Evolutionary conservation across 2,888 invertebrate genomes (phyloP).

Genomic region (Stenodema calcarata): DNA sequence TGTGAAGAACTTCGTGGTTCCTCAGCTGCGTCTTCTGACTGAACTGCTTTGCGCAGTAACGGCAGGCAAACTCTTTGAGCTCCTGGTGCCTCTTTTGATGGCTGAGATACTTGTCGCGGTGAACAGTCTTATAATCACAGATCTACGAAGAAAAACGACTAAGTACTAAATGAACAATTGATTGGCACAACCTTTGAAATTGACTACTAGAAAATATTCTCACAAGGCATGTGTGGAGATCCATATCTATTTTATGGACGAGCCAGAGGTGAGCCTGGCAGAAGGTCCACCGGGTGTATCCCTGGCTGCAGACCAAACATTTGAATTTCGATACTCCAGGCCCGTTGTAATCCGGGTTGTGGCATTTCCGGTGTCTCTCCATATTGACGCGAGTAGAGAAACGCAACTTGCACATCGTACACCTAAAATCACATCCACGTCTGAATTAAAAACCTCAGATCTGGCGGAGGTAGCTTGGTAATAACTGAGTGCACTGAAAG

Average conservation of each 20-base stretch:
- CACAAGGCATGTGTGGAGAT: conserved; percentile 57
- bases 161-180: not conserved
- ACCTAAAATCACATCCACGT: conserved; percentile 58
- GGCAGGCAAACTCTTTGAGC: conserved; percentile 54
- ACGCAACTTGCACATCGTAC: conserved; percentile 64
- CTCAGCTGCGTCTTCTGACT: conserved; percentile 69
- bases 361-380: conserved; percentile 53
- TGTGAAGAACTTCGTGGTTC: conserved; percentile 67
- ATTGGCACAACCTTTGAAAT: not conserved
- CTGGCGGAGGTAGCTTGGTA: too few relatives aligned
- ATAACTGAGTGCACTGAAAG: too few relatives aligned
- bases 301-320: conserved; percentile 55
- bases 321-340: conserved; percentile 39
- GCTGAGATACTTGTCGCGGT: conserved; percentile 50
- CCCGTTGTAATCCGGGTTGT: conserved; percentile 22
- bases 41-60: conserved; percentile 64
- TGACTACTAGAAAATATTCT: conserved; percentile 56
- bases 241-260: conserved; percentile 69
- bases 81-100: conserved; percentile 55
- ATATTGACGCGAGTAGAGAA: conserved; percentile 62
- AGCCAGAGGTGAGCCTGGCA: conserved; percentile 76
- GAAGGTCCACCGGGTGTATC: conserved; percentile 67
- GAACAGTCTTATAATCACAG: conserved; percentile 68
- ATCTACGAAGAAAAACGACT: conserved; percentile 62
- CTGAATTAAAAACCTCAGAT: too few relatives aligned